A percentile compares a stretch with the other conserved stretches of the same genome.
These are phyloP conservation scores for Phasianus colchicus DNA, from an alignment of 2,113 vertebrate genomes.

Conservation along the genomic window DNA sequence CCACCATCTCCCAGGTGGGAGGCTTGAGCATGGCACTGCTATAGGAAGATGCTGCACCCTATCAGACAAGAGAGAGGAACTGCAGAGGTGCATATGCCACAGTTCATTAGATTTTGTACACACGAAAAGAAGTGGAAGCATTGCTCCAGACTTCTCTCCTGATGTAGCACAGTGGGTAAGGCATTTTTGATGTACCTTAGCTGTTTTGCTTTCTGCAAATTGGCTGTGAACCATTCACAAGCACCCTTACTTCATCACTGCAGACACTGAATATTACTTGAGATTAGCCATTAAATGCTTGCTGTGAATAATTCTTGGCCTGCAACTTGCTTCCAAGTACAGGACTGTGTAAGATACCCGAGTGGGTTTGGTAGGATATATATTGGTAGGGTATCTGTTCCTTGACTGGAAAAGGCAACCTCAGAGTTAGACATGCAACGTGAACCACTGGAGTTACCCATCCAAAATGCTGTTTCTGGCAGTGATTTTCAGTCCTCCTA, in stretches of 20 bases:
- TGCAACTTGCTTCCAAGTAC: background rate
- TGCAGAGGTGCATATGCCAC: background rate
- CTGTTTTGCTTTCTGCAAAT: background rate
- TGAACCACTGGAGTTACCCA: background rate
- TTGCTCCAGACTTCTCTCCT: background rate
- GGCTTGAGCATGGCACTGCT: background rate
- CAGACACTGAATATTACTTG: background rate
- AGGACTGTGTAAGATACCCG: background rate
- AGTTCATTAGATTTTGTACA: background rate
- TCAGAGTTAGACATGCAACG: background rate
- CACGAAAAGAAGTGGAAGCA: background rate
- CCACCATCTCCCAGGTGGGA: background rate
- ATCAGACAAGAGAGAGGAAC: accelerated
- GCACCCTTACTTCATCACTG: background rate
- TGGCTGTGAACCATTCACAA: background rate
- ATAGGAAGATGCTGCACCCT: background rate
- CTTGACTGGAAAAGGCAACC: slow-evolving; percentile 22
- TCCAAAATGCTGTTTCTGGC: background rate
- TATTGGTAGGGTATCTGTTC: background rate
- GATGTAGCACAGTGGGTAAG: background rate
- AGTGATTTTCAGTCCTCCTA: slow-evolving; percentile 14
- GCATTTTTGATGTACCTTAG: background rate
- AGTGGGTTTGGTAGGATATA: background rate
- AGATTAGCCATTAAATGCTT: background rate
- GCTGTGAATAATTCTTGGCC: background rate